Conservation (phyloP, 2,888 invertebrate genomes). For the Amphimallon solstitiale region DNA sequence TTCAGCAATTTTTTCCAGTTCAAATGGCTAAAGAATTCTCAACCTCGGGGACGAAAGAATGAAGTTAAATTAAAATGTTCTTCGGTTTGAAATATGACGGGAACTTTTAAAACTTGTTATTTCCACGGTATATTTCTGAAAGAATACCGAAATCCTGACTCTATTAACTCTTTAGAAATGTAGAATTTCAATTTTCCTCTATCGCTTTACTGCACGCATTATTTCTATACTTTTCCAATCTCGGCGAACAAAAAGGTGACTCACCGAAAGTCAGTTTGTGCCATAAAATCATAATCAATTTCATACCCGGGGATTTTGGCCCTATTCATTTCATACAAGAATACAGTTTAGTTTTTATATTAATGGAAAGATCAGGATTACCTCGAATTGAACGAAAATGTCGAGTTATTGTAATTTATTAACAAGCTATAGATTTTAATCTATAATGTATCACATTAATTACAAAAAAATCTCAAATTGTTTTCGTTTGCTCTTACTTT, state of each 20-base stretch:
- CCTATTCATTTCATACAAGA: slow-evolving; percentile 15
- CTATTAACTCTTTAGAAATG: slow-evolving; percentile 60
- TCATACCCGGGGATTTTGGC: slow-evolving; percentile 9
- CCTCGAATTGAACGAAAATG: neutral
- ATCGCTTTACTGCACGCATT: slow-evolving; percentile 59
- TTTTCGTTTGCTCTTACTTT: no score
- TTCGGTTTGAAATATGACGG: slow-evolving; percentile 54
- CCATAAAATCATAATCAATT: slow-evolving; percentile 35
- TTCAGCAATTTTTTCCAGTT: slow-evolving; percentile 51
- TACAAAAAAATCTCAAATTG: no score
- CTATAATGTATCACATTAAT: no score
- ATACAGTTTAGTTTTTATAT: slow-evolving; percentile 2
- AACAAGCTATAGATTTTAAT: no score
- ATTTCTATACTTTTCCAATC: slow-evolving; percentile 54
- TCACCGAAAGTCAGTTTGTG: slow-evolving; percentile 29
- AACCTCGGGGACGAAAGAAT: slow-evolving; percentile 45
- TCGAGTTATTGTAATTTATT: neutral
- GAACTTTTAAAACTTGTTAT: slow-evolving; percentile 56
- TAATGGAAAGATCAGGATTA: neutral
- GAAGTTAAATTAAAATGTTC: slow-evolving; percentile 51
- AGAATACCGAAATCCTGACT: slow-evolving; percentile 50
- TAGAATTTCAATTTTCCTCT: slow-evolving; percentile 62
- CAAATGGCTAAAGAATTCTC: slow-evolving; percentile 47
- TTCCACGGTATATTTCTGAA: slow-evolving; percentile 52
- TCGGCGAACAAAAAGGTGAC: slow-evolving; percentile 40